phyloP scores from a whole-genome alignment of 2,888 invertebrate species.

The Pseudococcus jackbeardsleyi region DNA sequence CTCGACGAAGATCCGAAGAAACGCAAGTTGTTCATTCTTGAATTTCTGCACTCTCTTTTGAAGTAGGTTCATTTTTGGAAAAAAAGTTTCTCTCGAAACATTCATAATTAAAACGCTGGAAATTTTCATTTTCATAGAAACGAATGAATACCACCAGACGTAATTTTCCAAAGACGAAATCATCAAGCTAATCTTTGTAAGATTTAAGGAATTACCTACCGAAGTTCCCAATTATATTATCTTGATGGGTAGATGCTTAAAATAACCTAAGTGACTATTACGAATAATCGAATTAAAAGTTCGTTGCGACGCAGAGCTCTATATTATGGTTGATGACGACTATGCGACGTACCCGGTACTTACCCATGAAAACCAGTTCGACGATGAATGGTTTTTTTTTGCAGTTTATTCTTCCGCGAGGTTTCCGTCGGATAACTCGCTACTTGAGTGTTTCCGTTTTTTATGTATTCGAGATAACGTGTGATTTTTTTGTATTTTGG shows the following conservation, averaged over 20 bases:
- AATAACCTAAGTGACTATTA: neutral
- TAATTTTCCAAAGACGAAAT: neutral
- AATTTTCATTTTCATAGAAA: neutral
- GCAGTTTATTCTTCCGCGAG: constrained; percentile 39
- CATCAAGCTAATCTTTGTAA: neutral
- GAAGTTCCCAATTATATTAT: neutral
- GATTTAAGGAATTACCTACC: neutral
- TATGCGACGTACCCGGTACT: neutral
- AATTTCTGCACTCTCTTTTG: neutral
- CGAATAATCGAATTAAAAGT: neutral
- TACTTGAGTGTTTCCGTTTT: neutral
- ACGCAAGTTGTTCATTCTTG: neutral
- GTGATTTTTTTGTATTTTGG: neutral
- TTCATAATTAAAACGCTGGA: neutral
- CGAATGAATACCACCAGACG: neutral
- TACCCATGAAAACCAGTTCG: constrained; percentile 12
- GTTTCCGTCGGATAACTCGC: constrained; percentile 15
- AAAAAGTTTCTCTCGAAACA: neutral
- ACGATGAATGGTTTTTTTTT: neutral
- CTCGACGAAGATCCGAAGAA: neutral
- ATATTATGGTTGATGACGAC: neutral
- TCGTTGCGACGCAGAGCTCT: neutral
- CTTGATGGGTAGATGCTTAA: neutral
- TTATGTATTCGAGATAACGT: neutral
- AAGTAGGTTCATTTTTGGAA: neutral